Conservation (phyloP, 2,888 invertebrate species). For the Chrysolina haemoptera region DNA sequence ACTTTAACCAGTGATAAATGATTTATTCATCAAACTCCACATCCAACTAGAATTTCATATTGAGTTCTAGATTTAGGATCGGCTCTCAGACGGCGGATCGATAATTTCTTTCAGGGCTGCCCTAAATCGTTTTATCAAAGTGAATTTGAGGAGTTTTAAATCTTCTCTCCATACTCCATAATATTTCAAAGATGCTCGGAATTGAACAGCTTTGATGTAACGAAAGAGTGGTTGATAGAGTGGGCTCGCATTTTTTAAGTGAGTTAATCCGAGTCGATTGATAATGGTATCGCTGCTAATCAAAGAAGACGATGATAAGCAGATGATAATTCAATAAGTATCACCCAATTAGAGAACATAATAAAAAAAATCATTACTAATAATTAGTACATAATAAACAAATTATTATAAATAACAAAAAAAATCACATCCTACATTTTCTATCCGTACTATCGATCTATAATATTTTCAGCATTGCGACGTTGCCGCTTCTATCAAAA, state of each 20-base stretch:
- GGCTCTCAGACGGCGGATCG: conserved; percentile 24
- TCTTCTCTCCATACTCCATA: conserved; percentile 4
- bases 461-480: too few relatives aligned
- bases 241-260: background rate
- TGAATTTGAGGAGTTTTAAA: conserved; percentile 17
- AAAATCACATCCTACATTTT: too few relatives aligned
- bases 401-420: too few relatives aligned
- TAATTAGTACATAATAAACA: too few relatives aligned
- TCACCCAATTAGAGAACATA: too few relatives aligned
- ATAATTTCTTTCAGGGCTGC: conserved; percentile 30
- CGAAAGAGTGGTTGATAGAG: background rate
- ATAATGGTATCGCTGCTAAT: too few relatives aligned
- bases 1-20: conserved; percentile 37
- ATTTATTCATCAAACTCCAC: conserved; percentile 37
- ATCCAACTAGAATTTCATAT: conserved; percentile 39
- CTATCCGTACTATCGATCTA: too few relatives aligned
- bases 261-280: background rate
- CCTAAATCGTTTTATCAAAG: conserved; percentile 21
- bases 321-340: too few relatives aligned
- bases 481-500: too few relatives aligned
- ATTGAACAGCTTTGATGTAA: background rate
- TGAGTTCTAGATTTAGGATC: conserved; percentile 30
- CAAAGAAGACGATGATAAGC: too few relatives aligned
- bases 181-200: background rate
- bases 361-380: too few relatives aligned